Evolutionary conservation across 2,797 vertebrate genomes (phyloP).

Genomic region (Myotis planiceps): DNA sequence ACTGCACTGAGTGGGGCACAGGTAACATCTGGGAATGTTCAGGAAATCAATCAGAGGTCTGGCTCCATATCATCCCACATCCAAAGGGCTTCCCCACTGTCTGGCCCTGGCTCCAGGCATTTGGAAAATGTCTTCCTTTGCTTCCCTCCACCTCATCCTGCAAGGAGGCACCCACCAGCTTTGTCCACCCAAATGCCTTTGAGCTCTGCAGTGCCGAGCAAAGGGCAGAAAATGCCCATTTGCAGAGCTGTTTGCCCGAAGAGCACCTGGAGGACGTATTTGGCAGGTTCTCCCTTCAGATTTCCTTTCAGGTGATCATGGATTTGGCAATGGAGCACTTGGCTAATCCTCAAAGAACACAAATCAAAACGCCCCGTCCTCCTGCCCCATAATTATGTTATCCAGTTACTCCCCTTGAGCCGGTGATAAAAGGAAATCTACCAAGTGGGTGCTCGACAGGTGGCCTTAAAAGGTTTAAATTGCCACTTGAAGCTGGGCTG

Average conservation of each 20-base stretch:
- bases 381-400: constrained; percentile 65
- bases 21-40: not conserved
- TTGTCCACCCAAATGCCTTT: not conserved
- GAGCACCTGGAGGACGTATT: constrained; percentile 45
- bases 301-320: constrained; percentile 65
- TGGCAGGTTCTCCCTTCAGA: constrained; percentile 26
- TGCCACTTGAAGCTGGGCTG: constrained; percentile 47
- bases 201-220: not conserved
- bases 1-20: not conserved
- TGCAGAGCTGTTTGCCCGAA: constrained; percentile 32
- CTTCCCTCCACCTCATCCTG: not conserved
- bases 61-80: not conserved
- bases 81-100: not conserved
- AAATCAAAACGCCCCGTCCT: constrained; percentile 52
- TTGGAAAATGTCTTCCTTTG: not conserved
- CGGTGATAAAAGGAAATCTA: constrained; percentile 58
- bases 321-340: constrained; percentile 63
- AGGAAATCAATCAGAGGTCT: not conserved
- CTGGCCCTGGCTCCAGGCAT: not conserved
- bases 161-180: not conserved
- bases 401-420: constrained; percentile 54
- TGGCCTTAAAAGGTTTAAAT: constrained; percentile 66
- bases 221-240: not conserved
- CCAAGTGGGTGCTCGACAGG: constrained; percentile 54
- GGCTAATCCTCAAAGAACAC: constrained; percentile 72